Base-by-base conservation (phyloP, 2,797 vertebrate species). In the Glyptemys insculpta region DNA sequence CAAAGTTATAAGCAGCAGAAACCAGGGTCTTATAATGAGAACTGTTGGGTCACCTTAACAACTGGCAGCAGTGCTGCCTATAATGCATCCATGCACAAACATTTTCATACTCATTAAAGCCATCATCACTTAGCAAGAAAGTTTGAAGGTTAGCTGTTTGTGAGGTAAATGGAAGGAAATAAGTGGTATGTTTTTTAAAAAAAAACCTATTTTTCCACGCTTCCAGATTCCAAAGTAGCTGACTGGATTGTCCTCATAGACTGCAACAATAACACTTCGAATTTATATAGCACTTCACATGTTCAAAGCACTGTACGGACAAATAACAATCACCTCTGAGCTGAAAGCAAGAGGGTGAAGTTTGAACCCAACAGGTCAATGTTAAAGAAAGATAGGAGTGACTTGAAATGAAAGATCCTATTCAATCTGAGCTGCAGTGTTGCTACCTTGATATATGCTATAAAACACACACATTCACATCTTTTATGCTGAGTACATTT, bases 381-480 rank as follows among this genome's bases (percentile, higher is more conserved):
- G n/a, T 65, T n/a, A 93, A 79, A 37, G 90, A 62, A 79, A 74
- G 54, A 8, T 89, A 91, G 86, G 92, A 91, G 82, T 72, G 27
- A 92, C 47, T 15, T 0, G 3, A 92, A 88, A 94, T 79, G 2
- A 14, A 94, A 91, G 3, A 68, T 94, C 81, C n/a, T 81, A 78
- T 50, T 95, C 96, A 62, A 88, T 91, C 87, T 84, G 79, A 78
- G 82, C 12, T 12, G 72, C 85, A 85, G 68, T 88, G 89, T 94
- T 91, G 62, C 72, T 90, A 86, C 74, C 89, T 91, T 96, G 94
- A 93, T 23, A 85, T 83, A 59, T 65, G 54, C 52, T 47, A 91
- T 84, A 93, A 96, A 97, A 91, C 79, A 92, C 89, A 93, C 21
- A 87, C 27, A 92, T 92, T 93, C 91, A 86, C 14, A 93, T 95